A percentile compares a stretch with the other conserved stretches of the same genome.
Evolutionary conservation across 2,888 invertebrate species (phyloP).

Genomic region (Callyntrura guangdongensis): DNA sequence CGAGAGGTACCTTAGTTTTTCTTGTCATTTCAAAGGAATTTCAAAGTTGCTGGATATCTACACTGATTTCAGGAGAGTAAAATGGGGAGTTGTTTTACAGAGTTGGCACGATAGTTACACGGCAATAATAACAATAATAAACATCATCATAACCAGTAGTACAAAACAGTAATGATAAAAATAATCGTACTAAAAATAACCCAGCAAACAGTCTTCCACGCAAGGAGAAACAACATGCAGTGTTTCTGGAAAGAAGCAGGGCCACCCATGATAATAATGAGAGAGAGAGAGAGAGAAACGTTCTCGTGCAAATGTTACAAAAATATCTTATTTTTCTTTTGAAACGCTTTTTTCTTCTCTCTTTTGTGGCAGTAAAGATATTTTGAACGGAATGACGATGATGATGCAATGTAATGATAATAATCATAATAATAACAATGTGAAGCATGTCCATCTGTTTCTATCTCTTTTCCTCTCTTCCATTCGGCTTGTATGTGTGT

Average conservation of each 20-base stretch:
- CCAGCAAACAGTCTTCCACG: no score
- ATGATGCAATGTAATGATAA: conserved; percentile 63
- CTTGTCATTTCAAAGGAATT: background rate
- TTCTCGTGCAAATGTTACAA: conserved; percentile 6
- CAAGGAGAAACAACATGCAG: background rate
- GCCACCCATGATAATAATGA: no score
- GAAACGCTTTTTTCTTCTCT: conserved; percentile 6
- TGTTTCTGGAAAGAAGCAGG: no score
- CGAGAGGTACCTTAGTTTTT: background rate
- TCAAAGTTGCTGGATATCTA: no score
- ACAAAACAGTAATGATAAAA: no score
- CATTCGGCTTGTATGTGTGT: no score
- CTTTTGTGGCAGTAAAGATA: conserved; percentile 9
- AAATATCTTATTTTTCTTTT: background rate
- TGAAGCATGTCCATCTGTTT: conserved; percentile 34
- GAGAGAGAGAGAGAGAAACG: conserved; percentile 6
- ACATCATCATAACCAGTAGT: no score
- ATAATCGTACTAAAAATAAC: no score
- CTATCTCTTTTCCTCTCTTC: background rate
- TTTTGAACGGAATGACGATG: conserved; percentile 41
- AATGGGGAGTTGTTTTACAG: background rate
- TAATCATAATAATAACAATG: conserved; percentile 72
- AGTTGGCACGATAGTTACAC: no score
- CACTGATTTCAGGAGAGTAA: background rate
- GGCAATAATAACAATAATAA: no score